Evolutionary conservation across 2,888 invertebrate genomes (phyloP).

Genomic region (Pharmacophagus antenor): DNA sequence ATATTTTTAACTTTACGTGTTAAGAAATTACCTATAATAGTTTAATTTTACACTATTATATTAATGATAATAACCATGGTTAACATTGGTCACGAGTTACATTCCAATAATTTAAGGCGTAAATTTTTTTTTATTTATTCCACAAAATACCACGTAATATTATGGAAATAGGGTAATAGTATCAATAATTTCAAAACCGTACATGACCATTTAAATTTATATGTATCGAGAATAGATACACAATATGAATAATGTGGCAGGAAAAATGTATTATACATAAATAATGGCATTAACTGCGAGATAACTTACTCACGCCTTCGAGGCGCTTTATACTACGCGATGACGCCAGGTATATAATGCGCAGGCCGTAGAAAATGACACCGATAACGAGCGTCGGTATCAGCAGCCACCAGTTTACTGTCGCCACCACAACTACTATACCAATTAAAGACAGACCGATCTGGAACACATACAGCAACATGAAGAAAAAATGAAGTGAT

Average conservation of each 20-base stretch:
- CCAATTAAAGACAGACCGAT: constrained; percentile 91
- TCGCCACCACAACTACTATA: constrained; percentile 87
- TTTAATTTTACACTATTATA: too few relatives aligned
- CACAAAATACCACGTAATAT: too few relatives aligned
- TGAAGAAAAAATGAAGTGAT: too few relatives aligned
- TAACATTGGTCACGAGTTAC: too few relatives aligned
- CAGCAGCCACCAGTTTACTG: constrained; percentile 87
- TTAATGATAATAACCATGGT: too few relatives aligned
- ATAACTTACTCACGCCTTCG: constrained; percentile 89
- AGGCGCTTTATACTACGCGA: constrained; percentile 90
- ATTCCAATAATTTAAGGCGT: too few relatives aligned
- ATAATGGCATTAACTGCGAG: constrained; percentile 46
- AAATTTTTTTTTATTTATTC: too few relatives aligned
- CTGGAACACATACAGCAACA: constrained; percentile 69
- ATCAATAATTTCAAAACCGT: too few relatives aligned
- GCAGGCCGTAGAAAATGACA: constrained; percentile 86
- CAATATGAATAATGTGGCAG: too few relatives aligned
- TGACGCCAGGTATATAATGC: constrained; percentile 88
- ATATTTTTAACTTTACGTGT: too few relatives aligned
- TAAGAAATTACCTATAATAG: too few relatives aligned
- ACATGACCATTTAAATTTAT: background rate
- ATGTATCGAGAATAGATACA: background rate
- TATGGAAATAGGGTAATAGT: too few relatives aligned
- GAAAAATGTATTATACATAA: constrained; percentile 26
- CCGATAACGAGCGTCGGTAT: constrained; percentile 86